Evolutionary conservation across 1,140 invertebrate species (phyloP).

Genomic region (Drosophila asahinai): DNA sequence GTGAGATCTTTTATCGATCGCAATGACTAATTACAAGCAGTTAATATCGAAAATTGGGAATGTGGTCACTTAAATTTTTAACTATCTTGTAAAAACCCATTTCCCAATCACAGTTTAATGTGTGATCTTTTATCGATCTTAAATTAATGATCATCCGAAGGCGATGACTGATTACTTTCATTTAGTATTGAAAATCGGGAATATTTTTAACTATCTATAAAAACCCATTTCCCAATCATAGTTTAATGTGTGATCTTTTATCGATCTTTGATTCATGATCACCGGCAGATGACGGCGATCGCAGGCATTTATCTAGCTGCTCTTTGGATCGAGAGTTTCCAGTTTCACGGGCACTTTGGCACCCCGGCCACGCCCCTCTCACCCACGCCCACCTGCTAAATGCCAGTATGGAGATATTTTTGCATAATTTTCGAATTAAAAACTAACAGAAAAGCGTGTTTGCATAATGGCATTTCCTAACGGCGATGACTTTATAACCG

Average conservation of each 20-base stretch:
- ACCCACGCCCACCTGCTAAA: constrained; percentile 64
- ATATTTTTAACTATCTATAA: neutral
- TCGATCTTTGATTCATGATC: constrained; percentile 34
- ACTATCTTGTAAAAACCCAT: neutral
- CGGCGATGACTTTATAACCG: constrained; percentile 74
- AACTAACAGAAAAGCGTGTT: constrained; percentile 61
- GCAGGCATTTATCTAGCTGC: constrained; percentile 7
- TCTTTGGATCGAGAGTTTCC: neutral
- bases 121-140: neutral
- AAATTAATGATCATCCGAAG: neutral
- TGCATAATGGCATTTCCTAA: constrained; percentile 76
- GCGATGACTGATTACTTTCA: constrained; percentile 9
- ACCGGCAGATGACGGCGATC: constrained; percentile 18
- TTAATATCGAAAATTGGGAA: neutral
- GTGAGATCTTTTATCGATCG: constrained; percentile 8
- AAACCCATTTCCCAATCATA: constrained; percentile 7
- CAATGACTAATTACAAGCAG: constrained; percentile 7
- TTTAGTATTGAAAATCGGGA: neutral
- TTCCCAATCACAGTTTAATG: constrained; percentile 4
- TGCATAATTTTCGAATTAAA: constrained; percentile 81
- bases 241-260: constrained; percentile 23
- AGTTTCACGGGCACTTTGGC: constrained; percentile 31
- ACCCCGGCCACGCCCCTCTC: constrained; percentile 58
- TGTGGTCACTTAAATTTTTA: neutral
- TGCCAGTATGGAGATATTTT: constrained; percentile 53